Conservation (phyloP, 2,113 vertebrate species). For the Pitta sordida region DNA sequence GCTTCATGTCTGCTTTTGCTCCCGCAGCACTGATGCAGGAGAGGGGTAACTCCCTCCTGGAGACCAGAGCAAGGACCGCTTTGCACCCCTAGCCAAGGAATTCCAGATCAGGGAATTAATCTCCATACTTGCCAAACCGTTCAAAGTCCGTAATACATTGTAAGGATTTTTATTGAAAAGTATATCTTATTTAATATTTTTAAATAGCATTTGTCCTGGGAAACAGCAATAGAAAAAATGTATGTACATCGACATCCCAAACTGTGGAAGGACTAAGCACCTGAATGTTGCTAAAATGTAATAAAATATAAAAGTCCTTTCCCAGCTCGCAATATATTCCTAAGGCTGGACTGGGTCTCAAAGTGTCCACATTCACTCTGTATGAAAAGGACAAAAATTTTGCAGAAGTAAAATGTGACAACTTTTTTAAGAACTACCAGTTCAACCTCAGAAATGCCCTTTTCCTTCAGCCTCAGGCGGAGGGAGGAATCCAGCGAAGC, state of each 20-base stretch:
- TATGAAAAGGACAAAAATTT: background rate
- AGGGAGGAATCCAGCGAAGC: background rate
- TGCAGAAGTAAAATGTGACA: background rate
- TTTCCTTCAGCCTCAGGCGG: background rate
- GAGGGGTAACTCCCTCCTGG: background rate
- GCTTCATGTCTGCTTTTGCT: background rate
- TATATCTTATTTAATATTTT: background rate
- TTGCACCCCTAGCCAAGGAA: background rate
- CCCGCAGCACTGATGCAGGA: background rate
- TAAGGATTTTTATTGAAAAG: background rate
- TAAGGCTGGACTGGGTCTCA: background rate
- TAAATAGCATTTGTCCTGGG: background rate
- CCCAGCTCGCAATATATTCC: background rate
- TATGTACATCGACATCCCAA: background rate
- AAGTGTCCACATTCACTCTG: background rate
- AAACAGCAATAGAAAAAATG: background rate
- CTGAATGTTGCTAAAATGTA: background rate
- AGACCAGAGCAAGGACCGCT: background rate
- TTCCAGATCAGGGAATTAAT: background rate
- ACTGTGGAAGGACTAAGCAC: background rate
- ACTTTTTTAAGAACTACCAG: background rate
- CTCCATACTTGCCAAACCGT: background rate
- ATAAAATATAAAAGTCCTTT: background rate
- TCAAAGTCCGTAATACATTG: background rate
- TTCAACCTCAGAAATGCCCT: background rate